phyloP scores from a whole-genome alignment of 2,888 invertebrate species.

The Dasysyrphus albostriatus region DNA sequence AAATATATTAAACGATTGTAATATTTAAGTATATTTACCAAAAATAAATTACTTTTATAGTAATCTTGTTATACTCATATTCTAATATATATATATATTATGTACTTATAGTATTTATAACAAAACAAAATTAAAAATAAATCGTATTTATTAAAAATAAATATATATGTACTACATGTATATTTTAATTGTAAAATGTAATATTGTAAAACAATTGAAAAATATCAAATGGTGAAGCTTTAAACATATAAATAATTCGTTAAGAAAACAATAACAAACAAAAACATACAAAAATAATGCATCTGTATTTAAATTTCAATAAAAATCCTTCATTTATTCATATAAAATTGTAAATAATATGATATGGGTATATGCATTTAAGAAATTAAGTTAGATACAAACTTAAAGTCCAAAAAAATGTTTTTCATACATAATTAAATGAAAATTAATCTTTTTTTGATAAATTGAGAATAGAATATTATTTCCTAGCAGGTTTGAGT shows the following conservation, averaged over 20 bases:
- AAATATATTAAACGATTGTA: constrained; percentile 12
- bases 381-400: background rate
- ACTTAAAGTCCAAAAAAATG: background rate
- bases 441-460: no score
- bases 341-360: background rate
- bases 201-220: constrained; percentile 73
- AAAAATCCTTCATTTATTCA: constrained; percentile 5
- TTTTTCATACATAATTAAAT: no score
- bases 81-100: constrained; percentile 11
- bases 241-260: constrained; percentile 55
- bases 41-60: constrained; percentile 8
- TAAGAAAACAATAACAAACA: constrained; percentile 28
- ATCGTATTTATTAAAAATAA: background rate
- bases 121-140: constrained; percentile 13
- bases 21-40: constrained; percentile 9
- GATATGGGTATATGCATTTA: constrained; percentile 19
- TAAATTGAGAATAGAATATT: no score
- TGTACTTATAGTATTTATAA: constrained; percentile 37
- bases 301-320: constrained; percentile 37
- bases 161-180: background rate
- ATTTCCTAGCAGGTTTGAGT: no score
- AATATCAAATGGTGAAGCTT: constrained; percentile 75
- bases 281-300: constrained; percentile 29
- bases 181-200: constrained; percentile 67
- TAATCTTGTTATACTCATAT: constrained; percentile 40